Evolutionary conservation across 2,888 invertebrate genomes (phyloP).

Genomic region (Heliconius erato): DNA sequence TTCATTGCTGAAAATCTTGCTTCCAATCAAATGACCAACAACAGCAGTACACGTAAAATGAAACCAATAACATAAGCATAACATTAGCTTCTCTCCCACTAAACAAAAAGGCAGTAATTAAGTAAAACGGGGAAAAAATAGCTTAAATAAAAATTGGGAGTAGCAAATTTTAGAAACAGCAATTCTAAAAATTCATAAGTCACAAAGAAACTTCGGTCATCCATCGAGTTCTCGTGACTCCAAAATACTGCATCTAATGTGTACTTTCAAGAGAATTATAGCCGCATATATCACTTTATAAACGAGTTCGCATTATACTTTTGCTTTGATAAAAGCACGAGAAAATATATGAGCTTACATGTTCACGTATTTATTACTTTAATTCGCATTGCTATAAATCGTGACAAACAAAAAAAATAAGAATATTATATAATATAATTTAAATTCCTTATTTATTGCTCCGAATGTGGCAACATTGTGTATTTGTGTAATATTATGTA

Average conservation of each 20-base stretch:
- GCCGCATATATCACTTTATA: slow-evolving; percentile 37
- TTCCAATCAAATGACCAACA: too few species aligned
- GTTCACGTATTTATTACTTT: slow-evolving; percentile 21
- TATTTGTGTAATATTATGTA: too few species aligned
- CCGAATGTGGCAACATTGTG: too few species aligned
- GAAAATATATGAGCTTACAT: slow-evolving; percentile 18
- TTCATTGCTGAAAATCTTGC: too few species aligned
- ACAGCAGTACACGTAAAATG: too few species aligned
- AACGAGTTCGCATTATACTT: slow-evolving; percentile 34
- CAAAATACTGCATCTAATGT: slow-evolving; percentile 47
- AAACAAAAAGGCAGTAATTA: background rate
- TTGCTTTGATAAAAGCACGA: slow-evolving; percentile 17
- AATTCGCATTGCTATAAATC: background rate
- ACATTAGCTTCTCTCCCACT: too few species aligned
- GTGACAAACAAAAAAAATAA: background rate
- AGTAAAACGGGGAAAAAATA: background rate
- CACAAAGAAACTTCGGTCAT: slow-evolving; percentile 47
- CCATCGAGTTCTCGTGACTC: slow-evolving; percentile 27
- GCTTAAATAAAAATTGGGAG: background rate
- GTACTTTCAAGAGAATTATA: slow-evolving; percentile 42
- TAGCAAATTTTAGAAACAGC: background rate
- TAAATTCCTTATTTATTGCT: too few species aligned
- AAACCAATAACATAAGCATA: too few species aligned
- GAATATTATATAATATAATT: too few species aligned
- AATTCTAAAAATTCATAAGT: slow-evolving; percentile 48